Base-by-base conservation (phyloP, 1,140 invertebrate species). In the Drosophila pectinifera region DNA sequence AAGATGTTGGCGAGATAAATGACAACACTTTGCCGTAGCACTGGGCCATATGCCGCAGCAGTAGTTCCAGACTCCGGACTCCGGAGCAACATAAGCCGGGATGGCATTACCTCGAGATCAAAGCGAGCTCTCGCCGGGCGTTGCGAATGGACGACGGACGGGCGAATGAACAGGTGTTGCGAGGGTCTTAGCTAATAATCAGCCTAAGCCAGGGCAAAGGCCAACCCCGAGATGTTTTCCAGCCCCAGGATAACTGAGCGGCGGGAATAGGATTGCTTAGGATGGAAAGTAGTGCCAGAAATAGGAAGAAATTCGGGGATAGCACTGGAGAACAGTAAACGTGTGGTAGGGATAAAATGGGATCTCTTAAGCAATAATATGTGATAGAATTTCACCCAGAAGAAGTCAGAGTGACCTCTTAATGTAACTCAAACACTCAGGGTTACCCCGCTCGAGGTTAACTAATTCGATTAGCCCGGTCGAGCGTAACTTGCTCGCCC, bases 1-100 rank as follows among this genome's bases (percentile, higher is more conserved):
- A 88, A 86, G 83, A 86, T 83, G 83, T 76, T 86, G 67, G 82
- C 83, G 63, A 84, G 84, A 88, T 88, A 89, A 83, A 89, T 83
- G 76, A 77, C 81, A 84, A 84, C 81, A 84, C 81, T 84, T 77
- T 76, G 73, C 72, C 59, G 20, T 41, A 41, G 55, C 24, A 70
- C 45, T 34, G 43, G 41, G 64, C 63, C 76, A 78, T 79, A 78
- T 79, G 76, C 75, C 63, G 34, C 24, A 41, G 56, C 14, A 22
- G 41, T 34, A 41, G 41, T 41, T 16, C 14, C 20, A 41, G 38
- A 53, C 28, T 28, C n/a, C n/a, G 4, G 22, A 22, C 31, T 39
- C 26, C 43, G n/a, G 24, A 46, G 34, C 41, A 22, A 57, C 54
- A 62, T 83, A 83, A 84, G 74, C 74, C 42, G 41, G 45, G 43